phyloP scores from a whole-genome alignment of 2,888 invertebrate genomes.

The Macrosoma leucophasiata region DNA sequence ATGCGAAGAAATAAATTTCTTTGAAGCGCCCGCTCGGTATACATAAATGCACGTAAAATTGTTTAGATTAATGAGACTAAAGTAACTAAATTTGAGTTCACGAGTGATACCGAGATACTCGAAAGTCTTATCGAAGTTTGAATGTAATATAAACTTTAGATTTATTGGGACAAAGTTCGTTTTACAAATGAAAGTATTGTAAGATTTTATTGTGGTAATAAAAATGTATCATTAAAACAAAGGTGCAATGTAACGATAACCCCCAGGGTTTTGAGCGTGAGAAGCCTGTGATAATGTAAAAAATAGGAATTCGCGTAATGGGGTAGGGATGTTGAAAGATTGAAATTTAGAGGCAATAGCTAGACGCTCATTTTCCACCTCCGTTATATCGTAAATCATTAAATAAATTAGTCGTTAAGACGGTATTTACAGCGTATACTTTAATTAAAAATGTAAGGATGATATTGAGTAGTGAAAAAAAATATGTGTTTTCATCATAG shows the following conservation, averaged over 20 bases:
- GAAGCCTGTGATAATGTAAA: conserved; percentile 69
- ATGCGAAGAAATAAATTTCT: too few species aligned
- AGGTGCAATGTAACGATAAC: conserved; percentile 61
- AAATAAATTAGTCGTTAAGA: conserved; percentile 28
- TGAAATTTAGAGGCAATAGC: conserved; percentile 42
- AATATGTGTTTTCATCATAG: conserved; percentile 63
- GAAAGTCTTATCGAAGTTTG: too few species aligned
- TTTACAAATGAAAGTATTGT: conserved; percentile 28
- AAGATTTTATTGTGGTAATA: conserved; percentile 33
- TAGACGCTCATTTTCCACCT: conserved; percentile 45
- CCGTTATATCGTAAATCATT: conserved; percentile 27
- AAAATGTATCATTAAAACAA: conserved; percentile 47
- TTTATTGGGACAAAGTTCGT: conserved; percentile 52
- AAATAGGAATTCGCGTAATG: conserved; percentile 44
- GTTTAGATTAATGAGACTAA: too few species aligned
- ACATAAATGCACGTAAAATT: conserved; percentile 9
- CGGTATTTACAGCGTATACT: conserved; percentile 42
- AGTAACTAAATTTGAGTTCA: too few species aligned
- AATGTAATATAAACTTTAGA: too few species aligned
- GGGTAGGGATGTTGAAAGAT: conserved; percentile 35
- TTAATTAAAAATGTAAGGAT: conserved; percentile 38
- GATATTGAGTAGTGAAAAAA: conserved; percentile 29
- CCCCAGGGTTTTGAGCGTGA: conserved; percentile 57
- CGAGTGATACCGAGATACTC: too few species aligned
- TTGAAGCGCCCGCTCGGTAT: conserved; percentile 12